Percentiles rank a stretch among this genome's conserved stretches.
phyloP scores from a whole-genome alignment of 2,797 vertebrate genomes.

The Orientallactaga sibirica region DNA sequence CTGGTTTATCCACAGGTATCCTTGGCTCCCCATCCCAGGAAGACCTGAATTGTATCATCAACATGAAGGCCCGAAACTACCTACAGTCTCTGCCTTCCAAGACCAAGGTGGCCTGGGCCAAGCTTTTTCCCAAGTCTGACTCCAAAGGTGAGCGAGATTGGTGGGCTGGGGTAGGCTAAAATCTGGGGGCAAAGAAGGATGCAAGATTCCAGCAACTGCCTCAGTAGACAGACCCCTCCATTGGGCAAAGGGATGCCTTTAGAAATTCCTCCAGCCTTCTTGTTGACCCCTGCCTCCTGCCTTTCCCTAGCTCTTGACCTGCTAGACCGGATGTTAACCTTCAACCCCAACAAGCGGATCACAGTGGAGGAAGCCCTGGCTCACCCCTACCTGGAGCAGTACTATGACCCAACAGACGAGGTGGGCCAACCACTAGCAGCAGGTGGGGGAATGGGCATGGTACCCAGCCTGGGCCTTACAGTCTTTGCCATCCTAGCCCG shows the following conservation, averaged over 20 bases:
- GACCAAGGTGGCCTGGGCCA: slow-evolving; percentile 92
- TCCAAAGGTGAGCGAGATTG: slow-evolving; percentile 89
- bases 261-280: neutral
- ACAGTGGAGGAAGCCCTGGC: slow-evolving; percentile 95
- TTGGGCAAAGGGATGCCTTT: neutral
- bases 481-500: slow-evolving; percentile 87
- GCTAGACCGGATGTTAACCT: slow-evolving; percentile 94
- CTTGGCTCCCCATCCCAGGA: slow-evolving; percentile 93
- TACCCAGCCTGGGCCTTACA: neutral
- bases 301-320: slow-evolving; percentile 91
- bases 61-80: slow-evolving; percentile 95
- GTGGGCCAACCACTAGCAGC: slow-evolving; percentile 35
- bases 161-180: neutral
- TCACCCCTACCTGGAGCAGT: slow-evolving; percentile 95
- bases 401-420: slow-evolving; percentile 93
- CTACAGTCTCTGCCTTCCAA: slow-evolving; percentile 93
- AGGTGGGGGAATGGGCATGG: neutral
- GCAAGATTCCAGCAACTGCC: neutral
- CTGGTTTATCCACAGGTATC: slow-evolving; percentile 87
- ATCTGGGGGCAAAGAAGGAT: neutral
- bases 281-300: slow-evolving; percentile 35
- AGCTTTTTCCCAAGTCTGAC: slow-evolving; percentile 91
- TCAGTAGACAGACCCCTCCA: neutral
- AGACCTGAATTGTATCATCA: slow-evolving; percentile 96
- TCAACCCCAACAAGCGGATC: slow-evolving; percentile 95